Percentiles rank a stretch among this genome's conserved stretches.
Evolutionary conservation across 2,888 invertebrate genomes (phyloP).

Genomic region (Torymus texanus): DNA sequence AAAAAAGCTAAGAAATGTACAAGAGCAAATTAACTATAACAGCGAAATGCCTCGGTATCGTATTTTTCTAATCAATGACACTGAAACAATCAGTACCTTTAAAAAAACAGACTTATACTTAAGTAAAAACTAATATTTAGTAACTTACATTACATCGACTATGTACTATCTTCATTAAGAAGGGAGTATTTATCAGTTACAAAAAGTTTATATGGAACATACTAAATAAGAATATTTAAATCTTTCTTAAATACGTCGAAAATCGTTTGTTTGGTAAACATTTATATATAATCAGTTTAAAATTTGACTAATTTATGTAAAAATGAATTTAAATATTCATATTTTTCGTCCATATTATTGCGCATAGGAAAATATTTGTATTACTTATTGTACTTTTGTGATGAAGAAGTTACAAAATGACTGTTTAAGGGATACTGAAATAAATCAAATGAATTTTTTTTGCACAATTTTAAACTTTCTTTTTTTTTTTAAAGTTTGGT

Average conservation of each 20-base stretch:
- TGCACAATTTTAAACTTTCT: neutral
- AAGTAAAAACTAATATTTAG: slow-evolving; percentile 39
- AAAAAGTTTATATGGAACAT: slow-evolving; percentile 5
- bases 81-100: slow-evolving; percentile 39
- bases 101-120: slow-evolving; percentile 35
- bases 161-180: slow-evolving; percentile 10
- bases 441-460: neutral
- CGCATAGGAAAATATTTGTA: slow-evolving; percentile 41
- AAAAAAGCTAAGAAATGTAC: slow-evolving; percentile 49
- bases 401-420: slow-evolving; percentile 31
- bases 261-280: too few relatives aligned
- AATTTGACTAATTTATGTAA: neutral
- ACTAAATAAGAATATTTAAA: slow-evolving; percentile 38
- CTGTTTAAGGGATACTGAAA: slow-evolving; percentile 32
- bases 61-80: slow-evolving; percentile 31
- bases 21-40: slow-evolving; percentile 36
- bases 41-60: slow-evolving; percentile 21
- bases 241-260: too few relatives aligned
- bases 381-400: slow-evolving; percentile 21
- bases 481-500: neutral
- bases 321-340: slow-evolving; percentile 37
- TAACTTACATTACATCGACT: slow-evolving; percentile 34
- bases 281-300: too few relatives aligned
- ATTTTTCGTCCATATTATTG: slow-evolving; percentile 21
- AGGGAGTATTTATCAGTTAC: slow-evolving; percentile 43